These are phyloP conservation scores for Scopus umbretta DNA, from an alignment of 2,113 vertebrate species.

Conservation along the genomic window DNA sequence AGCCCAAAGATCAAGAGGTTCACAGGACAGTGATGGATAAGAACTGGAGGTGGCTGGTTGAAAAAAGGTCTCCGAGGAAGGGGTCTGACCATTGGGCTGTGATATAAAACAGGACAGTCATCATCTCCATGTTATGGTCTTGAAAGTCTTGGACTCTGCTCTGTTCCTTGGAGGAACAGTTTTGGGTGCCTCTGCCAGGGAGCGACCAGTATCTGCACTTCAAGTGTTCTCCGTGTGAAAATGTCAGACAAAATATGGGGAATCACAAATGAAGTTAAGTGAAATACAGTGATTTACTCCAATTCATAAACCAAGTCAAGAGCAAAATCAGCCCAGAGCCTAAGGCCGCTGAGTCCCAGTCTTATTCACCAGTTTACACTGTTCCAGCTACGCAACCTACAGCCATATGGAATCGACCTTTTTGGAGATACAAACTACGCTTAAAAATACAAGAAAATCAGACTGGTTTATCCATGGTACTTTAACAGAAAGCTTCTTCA, in stretches of 20 bases:
- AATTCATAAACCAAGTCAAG: neutral
- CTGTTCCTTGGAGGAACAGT: neutral
- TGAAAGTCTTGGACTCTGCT: neutral
- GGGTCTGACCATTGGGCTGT: neutral
- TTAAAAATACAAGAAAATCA: neutral
- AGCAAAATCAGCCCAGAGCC: neutral
- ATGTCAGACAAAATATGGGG: neutral
- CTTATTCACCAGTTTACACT: neutral
- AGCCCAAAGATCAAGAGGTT: neutral
- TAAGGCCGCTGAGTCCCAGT: neutral
- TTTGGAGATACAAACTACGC: neutral
- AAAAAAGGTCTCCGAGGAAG: neutral
- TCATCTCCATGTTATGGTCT: rapidly evolving
- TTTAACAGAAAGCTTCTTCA: neutral
- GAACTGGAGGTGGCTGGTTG: rapidly evolving
- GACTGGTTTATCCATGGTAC: neutral
- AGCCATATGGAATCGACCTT: neutral
- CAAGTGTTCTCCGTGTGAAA: neutral
- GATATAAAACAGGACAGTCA: neutral
- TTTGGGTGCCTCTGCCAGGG: neutral
- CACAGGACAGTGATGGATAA: neutral
- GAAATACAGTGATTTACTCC: neutral
- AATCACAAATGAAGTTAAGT: neutral
- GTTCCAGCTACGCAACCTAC: neutral
- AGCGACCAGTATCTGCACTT: neutral